Conservation (phyloP, 2,888 invertebrate species). For the Sinotaia quadrata region DNA sequence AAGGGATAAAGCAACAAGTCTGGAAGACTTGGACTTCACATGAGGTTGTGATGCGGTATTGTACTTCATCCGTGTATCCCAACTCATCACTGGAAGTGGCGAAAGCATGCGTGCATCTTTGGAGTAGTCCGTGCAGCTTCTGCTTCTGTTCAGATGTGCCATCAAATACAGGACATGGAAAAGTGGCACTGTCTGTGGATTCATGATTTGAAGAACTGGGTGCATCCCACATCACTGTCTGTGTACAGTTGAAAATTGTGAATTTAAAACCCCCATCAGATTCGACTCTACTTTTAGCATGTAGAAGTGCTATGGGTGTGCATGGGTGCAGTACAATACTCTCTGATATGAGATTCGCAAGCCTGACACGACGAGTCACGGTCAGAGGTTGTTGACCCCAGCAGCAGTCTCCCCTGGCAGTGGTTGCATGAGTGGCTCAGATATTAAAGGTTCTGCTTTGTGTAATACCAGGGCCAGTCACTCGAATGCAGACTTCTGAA, state of each 20-base stretch:
- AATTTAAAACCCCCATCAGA: neutral
- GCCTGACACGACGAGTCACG: neutral
- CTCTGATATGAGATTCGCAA: neutral
- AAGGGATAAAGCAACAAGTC: neutral
- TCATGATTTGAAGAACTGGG: too few species aligned
- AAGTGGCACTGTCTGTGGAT: too few species aligned
- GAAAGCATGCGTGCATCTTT: neutral
- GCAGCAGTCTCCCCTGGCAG: too few species aligned
- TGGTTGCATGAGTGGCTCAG: too few species aligned
- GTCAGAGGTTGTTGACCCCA: neutral
- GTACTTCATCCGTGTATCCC: constrained; percentile 8
- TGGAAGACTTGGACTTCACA: neutral
- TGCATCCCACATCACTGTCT: neutral
- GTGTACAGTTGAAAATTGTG: neutral
- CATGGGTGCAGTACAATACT: neutral
- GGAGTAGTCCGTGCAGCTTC: neutral
- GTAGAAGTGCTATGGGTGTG: neutral
- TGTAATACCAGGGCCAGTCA: too few species aligned
- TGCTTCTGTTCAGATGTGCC: too few species aligned
- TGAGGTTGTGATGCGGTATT: neutral
- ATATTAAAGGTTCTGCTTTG: too few species aligned
- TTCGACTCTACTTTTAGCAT: neutral
- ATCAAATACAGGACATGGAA: too few species aligned
- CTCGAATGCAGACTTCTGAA: too few species aligned
- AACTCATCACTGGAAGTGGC: neutral